Base-by-base conservation (phyloP, 2,888 invertebrate species). In the Torymus auratus region DNA sequence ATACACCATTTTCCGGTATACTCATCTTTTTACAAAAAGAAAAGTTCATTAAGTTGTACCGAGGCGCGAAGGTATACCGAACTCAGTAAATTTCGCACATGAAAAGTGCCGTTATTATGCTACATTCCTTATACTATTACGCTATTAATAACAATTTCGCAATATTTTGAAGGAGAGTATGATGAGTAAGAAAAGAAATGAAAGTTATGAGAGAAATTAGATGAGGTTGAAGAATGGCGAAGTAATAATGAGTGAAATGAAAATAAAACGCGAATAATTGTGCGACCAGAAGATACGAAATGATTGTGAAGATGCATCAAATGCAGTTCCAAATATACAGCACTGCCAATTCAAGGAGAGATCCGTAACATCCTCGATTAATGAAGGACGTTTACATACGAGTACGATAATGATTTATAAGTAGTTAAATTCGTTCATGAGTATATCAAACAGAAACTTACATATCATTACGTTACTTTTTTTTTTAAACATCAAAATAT, bases 231-330 rank as follows among this genome's bases (percentile, higher is more conserved):
- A 61, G 64, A 55, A 64, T 15, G 60, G 7, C 23, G 53, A 68
- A 50, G 28, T 2, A 7, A 28, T 14, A 61, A 53, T 74, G 53
- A 61, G 41, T 61, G 17, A 52, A 65, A 72, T 70, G 53, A 62
- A 7, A n/a, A 62, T 69, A 68, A 69, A 73, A 71, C 73, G 78
- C 55, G 60, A 58, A 61, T 67, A 77, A 65, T 56, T 81, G 82
- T 83, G 83, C 83, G 72, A 70, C 62, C 61, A 70, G 62, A 52
- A 56, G 61, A 68, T 62, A 64, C 62, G 62, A 41, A n/a, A 69
- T 58, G 23, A 62, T 70, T 68, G 55, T 68, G 41, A 68, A 72
- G 72, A 70, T 77, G 67, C 73, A 68, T 60, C 62, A 73, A 56
- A 70, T 73, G 68, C 67, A 73, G 17, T 77, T 71, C 13, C 23